phyloP scores from a whole-genome alignment of 1,140 invertebrate species.

The Calosoma granatense region DNA sequence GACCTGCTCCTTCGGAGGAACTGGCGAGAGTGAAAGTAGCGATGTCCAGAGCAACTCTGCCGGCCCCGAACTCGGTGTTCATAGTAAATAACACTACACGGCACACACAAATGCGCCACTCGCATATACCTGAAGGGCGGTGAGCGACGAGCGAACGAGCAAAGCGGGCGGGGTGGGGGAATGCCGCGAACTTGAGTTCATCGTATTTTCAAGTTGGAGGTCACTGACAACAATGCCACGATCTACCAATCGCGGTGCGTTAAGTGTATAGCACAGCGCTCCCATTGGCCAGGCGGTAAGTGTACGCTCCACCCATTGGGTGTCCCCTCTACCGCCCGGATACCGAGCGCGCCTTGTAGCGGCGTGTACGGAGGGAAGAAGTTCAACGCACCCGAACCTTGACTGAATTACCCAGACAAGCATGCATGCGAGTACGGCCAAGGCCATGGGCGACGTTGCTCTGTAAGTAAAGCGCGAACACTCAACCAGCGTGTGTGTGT shows the following conservation, averaged over 20 bases:
- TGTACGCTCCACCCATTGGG: conserved; percentile 18
- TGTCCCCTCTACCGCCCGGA: conserved; percentile 11
- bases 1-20: conserved; percentile 19
- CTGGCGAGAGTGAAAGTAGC: conserved; percentile 36
- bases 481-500: not conserved
- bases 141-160: conserved; percentile 19
- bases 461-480: conserved; percentile 18
- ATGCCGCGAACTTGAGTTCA: conserved; percentile 39
- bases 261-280: not conserved
- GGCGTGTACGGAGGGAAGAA: conserved; percentile 29
- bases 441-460: conserved; percentile 35
- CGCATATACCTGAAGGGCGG: conserved; percentile 4
- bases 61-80: conserved; percentile 21
- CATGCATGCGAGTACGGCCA: conserved; percentile 43
- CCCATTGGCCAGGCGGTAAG: conserved; percentile 24
- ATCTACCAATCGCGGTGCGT: conserved; percentile 22
- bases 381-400: conserved; percentile 57
- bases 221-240: conserved; percentile 41
- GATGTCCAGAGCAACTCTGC: conserved; percentile 27
- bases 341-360: too few species aligned
- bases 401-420: conserved; percentile 56
- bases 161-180: conserved; percentile 16
- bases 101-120: conserved; percentile 3
- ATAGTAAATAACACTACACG: conserved; percentile 34
- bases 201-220: conserved; percentile 51